phyloP scores from a whole-genome alignment of 1,140 invertebrate genomes.

The Leguminivora glycinivorella region DNA sequence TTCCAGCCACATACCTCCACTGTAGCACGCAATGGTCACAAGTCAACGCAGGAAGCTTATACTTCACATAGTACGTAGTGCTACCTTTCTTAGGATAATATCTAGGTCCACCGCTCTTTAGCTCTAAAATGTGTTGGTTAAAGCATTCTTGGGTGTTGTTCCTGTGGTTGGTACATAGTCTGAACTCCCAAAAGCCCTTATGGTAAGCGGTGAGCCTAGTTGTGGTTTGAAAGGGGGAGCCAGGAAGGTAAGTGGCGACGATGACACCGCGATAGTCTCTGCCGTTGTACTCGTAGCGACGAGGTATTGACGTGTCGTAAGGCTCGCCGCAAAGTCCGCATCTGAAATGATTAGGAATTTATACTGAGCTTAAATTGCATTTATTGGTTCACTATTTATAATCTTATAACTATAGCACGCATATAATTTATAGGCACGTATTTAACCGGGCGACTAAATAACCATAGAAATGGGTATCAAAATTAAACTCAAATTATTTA shows the following conservation, averaged over 20 bases:
- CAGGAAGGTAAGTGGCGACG: conserved; percentile 84
- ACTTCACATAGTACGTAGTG: conserved; percentile 85
- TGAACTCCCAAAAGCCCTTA: conserved; percentile 92
- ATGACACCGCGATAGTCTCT: conserved; percentile 88
- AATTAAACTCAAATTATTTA: no score
- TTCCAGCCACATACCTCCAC: conserved; percentile 89
- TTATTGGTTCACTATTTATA: no score
- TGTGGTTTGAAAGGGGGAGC: conserved; percentile 83
- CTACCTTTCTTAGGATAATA: conserved; percentile 88
- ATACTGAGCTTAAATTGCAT: no score
- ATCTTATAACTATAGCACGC: no score
- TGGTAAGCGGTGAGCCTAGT: conserved; percentile 89
- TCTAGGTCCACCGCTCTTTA: conserved; percentile 74
- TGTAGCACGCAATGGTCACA: conserved; percentile 90
- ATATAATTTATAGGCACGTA: no score
- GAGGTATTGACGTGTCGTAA: conserved; percentile 84
- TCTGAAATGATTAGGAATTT: conserved; percentile 36
- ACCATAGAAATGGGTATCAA: no score
- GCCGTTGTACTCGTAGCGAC: conserved; percentile 91
- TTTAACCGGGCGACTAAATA: no score
- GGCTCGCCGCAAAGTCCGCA: conserved; percentile 92
- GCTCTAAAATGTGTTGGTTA: conserved; percentile 83
- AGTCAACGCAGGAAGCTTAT: conserved; percentile 83
- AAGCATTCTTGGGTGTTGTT: conserved; percentile 86
- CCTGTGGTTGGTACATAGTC: conserved; percentile 83